A percentile compares a stretch with the other conserved stretches of the same genome.
Conservation (phyloP, 2,888 invertebrate genomes). For the Calameuta filiformis region DNA sequence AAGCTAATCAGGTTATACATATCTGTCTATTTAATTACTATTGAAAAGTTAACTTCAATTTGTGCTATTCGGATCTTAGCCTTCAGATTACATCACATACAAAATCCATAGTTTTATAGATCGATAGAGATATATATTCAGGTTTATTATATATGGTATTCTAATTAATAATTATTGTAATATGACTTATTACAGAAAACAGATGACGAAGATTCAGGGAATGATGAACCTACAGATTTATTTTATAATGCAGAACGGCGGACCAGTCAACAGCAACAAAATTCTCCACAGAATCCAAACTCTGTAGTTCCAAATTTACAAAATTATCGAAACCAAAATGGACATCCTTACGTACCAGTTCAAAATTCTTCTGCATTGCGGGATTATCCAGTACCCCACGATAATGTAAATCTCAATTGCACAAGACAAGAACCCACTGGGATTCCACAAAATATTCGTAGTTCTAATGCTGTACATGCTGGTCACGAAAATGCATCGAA, state of each 20-base stretch:
- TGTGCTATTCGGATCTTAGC: no score
- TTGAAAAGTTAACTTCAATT: no score
- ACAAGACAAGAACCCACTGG: conserved; percentile 11
- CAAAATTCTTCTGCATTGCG: conserved; percentile 25
- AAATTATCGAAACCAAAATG: conserved; percentile 14
- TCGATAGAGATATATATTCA: not conserved
- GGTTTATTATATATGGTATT: not conserved
- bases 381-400: conserved; percentile 27
- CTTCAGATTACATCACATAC: not conserved
- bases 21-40: not conserved
- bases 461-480: not conserved
- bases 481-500: conserved; percentile 4
- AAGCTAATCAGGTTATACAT: not conserved
- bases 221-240: conserved; percentile 88
- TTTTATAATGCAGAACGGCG: conserved; percentile 70
- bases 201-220: conserved; percentile 93
- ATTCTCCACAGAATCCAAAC: conserved; percentile 43
- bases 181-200: conserved; percentile 70
- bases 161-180: conserved; percentile 6
- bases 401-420: conserved; percentile 24
- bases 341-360: conserved; percentile 15
- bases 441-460: conserved; percentile 24
- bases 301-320: conserved; percentile 33
- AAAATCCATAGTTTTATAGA: not conserved
- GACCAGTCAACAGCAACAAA: conserved; percentile 54